Conservation (phyloP, 2,888 invertebrate species). For the Chesias legatella region DNA sequence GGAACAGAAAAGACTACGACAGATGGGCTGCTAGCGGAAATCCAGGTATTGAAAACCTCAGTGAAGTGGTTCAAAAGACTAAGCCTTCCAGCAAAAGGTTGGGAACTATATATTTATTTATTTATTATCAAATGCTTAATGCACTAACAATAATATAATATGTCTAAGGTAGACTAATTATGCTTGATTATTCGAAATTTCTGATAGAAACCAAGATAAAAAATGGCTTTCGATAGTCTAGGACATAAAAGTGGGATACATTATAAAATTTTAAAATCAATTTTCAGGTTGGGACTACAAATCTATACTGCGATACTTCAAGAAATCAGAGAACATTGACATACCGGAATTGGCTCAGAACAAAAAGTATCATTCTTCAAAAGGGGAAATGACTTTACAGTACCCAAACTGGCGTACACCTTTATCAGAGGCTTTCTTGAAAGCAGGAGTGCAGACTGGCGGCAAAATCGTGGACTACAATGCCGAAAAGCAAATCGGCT, state of each 20-base stretch:
- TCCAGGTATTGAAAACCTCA: slow-evolving; percentile 49
- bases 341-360: slow-evolving; percentile 58
- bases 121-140: no score
- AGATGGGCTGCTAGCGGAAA: slow-evolving; percentile 78
- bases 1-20: slow-evolving; percentile 76
- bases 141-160: no score
- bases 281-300: slow-evolving; percentile 84
- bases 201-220: no score
- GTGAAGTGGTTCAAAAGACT: not conserved
- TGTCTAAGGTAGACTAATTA: no score
- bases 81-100: no score
- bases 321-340: slow-evolving; percentile 83
- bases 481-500: slow-evolving; percentile 84
- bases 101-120: no score
- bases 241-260: no score
- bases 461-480: slow-evolving; percentile 83
- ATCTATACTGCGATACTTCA: slow-evolving; percentile 84
- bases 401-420: slow-evolving; percentile 79
- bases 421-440: slow-evolving; percentile 81
- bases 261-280: not conserved
- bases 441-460: slow-evolving; percentile 82
- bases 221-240: no score
- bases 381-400: slow-evolving; percentile 82
- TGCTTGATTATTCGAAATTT: no score
- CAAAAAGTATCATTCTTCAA: slow-evolving; percentile 79